phyloP scores from a whole-genome alignment of 2,797 vertebrate genomes.

The Aulostomus chinensis region DNA sequence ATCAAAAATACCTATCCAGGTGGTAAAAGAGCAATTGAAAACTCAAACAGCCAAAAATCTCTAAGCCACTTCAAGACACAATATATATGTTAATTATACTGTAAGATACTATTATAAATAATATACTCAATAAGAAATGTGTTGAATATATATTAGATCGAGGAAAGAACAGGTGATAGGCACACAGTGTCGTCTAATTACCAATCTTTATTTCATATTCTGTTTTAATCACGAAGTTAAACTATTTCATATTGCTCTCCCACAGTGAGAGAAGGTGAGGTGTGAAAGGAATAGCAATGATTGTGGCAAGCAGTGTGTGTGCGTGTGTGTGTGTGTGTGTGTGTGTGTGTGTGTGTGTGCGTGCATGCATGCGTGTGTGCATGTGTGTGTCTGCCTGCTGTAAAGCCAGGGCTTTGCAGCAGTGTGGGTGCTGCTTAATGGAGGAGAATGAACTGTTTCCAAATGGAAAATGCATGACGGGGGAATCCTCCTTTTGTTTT shows the following conservation, averaged over 20 bases:
- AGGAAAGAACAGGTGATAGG: constrained; percentile 12
- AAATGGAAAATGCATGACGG: constrained; percentile 36
- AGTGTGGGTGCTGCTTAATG: constrained; percentile 47
- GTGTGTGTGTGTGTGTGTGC: constrained; percentile 16
- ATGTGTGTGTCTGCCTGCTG: constrained; percentile 15
- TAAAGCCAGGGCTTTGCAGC: constrained; percentile 56
- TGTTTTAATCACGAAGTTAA: constrained; percentile 58
- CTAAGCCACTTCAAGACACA: constrained; percentile 3
- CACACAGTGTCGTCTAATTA: constrained; percentile 33
- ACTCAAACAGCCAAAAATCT: no score
- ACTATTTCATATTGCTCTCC: constrained; percentile 62
- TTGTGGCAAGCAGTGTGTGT: constrained; percentile 40
- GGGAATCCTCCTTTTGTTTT: constrained; percentile 40
- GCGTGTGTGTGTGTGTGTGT: constrained; percentile 24
- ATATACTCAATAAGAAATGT: no score
- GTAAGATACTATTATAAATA: no score
- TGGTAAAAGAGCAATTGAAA: no score
- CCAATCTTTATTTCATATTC: constrained; percentile 56
- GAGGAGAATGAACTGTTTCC: constrained; percentile 55
- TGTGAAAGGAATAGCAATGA: constrained; percentile 80
- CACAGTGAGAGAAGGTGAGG: constrained; percentile 57
- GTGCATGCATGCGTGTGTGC: constrained; percentile 8
- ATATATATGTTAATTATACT: constrained; percentile 10
- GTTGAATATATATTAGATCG: constrained; percentile 7
- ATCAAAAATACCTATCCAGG: no score